Evolutionary conservation across 2,888 invertebrate genomes (phyloP).

Genomic region (Euproctis similis): DNA sequence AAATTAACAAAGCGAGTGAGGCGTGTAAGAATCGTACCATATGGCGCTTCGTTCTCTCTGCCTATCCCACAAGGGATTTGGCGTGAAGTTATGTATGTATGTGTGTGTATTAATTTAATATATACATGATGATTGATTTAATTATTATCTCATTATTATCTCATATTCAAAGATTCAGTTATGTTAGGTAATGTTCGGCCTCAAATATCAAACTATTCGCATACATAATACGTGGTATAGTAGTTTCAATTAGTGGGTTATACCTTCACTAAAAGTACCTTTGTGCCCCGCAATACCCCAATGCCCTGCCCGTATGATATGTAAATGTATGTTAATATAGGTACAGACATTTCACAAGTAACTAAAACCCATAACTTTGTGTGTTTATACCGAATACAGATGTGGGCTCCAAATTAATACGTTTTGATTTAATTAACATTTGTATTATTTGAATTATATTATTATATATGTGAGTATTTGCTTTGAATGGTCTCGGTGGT

Average conservation of each 20-base stretch:
- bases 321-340: constrained; percentile 66
- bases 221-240: constrained; percentile 5
- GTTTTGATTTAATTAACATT: constrained; percentile 58
- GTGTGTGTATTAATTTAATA: too few species aligned
- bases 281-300: constrained; percentile 8
- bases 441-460: constrained; percentile 17
- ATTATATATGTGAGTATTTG: too few species aligned
- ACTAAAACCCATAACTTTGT: constrained; percentile 51
- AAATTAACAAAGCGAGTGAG: too few species aligned
- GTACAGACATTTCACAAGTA: constrained; percentile 36
- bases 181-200: too few species aligned
- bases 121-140: too few species aligned
- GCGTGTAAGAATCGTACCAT: too few species aligned
- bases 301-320: constrained; percentile 38
- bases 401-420: constrained; percentile 67
- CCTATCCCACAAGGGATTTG: too few species aligned
- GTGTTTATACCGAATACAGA: constrained; percentile 51
- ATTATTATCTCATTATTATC: too few species aligned
- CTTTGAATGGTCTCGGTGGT: too few species aligned
- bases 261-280: constrained; percentile 9
- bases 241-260: constrained; percentile 7
- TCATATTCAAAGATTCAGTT: too few species aligned
- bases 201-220: constrained; percentile 5
- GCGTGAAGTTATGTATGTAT: too few species aligned
- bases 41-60: too few species aligned